Conservation (phyloP, 2,113 vertebrate genomes). For the Ammospiza nelsoni region DNA sequence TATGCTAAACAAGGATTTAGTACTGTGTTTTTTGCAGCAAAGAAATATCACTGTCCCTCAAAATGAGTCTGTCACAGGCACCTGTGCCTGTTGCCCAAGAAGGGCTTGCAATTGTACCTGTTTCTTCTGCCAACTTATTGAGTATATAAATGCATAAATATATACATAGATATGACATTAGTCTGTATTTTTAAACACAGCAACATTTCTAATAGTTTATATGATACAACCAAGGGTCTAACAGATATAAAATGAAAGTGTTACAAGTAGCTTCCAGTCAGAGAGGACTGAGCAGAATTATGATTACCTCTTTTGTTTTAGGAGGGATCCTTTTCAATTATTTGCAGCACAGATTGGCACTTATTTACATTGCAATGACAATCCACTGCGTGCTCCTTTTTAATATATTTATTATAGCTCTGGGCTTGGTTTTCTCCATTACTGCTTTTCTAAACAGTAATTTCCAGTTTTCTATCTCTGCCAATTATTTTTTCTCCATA, state of each 20-base stretch:
- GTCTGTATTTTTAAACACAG: neutral
- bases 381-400: neutral
- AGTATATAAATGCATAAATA: neutral
- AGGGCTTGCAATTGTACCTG: neutral
- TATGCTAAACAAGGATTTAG: neutral
- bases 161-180: neutral
- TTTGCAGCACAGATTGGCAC: neutral
- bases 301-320: neutral
- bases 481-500: neutral
- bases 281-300: neutral
- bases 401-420: slow-evolving; percentile 15
- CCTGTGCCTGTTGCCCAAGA: neutral
- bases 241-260: neutral
- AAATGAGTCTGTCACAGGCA: neutral
- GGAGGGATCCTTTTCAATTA: neutral
- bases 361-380: slow-evolving; percentile 17
- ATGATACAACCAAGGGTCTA: neutral
- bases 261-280: neutral
- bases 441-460: slow-evolving; percentile 17
- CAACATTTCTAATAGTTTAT: neutral
- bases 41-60: neutral
- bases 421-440: slow-evolving; percentile 1
- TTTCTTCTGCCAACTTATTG: neutral
- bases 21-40: neutral
- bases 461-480: neutral